Evolutionary conservation across 2,888 invertebrate species (phyloP), one percentile per base, ranked within the genome.

Genomic region (Heliconius sara): DNA sequence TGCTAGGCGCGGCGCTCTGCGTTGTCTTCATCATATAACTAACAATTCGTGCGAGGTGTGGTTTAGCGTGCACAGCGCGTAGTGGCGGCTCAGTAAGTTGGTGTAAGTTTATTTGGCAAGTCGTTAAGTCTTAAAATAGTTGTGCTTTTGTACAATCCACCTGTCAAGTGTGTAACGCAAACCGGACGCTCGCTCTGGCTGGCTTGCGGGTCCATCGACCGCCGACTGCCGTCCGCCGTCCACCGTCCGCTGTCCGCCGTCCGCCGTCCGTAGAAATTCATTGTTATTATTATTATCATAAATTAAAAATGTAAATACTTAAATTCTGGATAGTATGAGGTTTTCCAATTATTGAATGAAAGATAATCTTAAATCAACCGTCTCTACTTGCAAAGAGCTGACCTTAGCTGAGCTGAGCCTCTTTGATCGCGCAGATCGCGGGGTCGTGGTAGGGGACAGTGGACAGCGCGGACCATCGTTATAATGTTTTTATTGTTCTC

Each of bases 101-200:
- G 52, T 22, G 70, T 79, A 43, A 67, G 75, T 47, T 77, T 70
- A 68, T 77, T 80, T 43, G 68, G n/a, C 34, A 70, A 77, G 73
- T 77, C 80, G 60, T 80, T 80, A 80, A 80, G 30, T 77, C 77
- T 68, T 63, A 52, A 80, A 77, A 80, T 80, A 80, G 77, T 79
- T 43, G 34, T 34, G 43, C 13, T 74, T 77, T 77, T 74, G 77
- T 73, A 73, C 77, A 77, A 74, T 63, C 77, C 74, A 70, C 68
- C 77, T 80, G 80, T 80, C 80, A 79, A 67, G 47, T 80, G 68
- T 66, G 52, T 73, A 79, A 79, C 43, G 77, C 63, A 77, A 63
- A 70, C 77, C 68, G 67, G 13, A 47, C 43, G 43, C 43, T 13
- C 43, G 43, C 43, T 47, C 43, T 47, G 43, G 43, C 43, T 47